Conservation (phyloP, 1,140 invertebrate species). For the Eueides isabella region DNA sequence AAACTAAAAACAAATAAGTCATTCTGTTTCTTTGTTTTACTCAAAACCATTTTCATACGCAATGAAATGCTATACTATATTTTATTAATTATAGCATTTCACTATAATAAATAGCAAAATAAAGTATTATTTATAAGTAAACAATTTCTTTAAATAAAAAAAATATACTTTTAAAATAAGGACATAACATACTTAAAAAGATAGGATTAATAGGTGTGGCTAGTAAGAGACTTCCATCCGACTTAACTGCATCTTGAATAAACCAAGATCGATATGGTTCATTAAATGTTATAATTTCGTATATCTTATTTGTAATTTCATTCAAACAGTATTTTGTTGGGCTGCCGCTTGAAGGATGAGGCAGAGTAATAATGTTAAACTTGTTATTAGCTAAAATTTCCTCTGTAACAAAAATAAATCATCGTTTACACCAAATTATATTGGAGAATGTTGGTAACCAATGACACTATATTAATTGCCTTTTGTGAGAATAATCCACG, state of each 20-base stretch:
- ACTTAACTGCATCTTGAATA: constrained; percentile 40
- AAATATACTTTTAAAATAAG: neutral
- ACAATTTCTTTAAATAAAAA: no score
- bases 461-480: constrained; percentile 65
- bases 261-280: constrained; percentile 59
- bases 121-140: no score
- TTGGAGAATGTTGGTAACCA: neutral
- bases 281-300: constrained; percentile 82
- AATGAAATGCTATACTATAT: no score
- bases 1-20: constrained; percentile 69
- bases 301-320: constrained; percentile 79
- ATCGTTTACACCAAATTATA: neutral
- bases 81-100: no score
- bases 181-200: constrained; percentile 81
- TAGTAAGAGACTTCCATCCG: constrained; percentile 85
- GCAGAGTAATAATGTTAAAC: constrained; percentile 88
- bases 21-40: no score
- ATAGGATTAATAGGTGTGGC: constrained; percentile 88
- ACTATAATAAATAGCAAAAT: no score
- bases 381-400: constrained; percentile 83
- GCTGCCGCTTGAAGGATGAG: constrained; percentile 85
- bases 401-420: constrained; percentile 65
- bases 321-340: constrained; percentile 85
- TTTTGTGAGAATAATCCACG: constrained; percentile 86
- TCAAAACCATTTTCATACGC: no score